Evolutionary conservation across 2,113 vertebrate genomes (phyloP).

Genomic region (Xyrauchen texanus): DNA sequence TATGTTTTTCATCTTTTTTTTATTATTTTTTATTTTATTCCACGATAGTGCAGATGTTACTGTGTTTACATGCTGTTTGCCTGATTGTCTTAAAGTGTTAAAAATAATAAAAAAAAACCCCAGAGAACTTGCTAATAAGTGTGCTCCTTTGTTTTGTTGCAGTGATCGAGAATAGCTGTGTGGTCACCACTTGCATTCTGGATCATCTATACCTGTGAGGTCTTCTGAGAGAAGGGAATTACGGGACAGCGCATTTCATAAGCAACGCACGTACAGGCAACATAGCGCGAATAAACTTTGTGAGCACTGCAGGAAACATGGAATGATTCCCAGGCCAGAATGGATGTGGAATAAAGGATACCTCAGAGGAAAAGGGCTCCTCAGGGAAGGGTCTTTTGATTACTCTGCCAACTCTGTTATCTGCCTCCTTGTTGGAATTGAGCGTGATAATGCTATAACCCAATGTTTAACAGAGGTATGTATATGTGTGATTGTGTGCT

Average conservation of each 20-base stretch:
- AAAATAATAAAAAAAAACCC: no score
- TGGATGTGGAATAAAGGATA: conserved; percentile 61
- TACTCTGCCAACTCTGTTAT: conserved; percentile 50
- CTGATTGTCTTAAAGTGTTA: no score
- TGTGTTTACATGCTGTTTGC: no score
- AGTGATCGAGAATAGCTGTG: conserved; percentile 26
- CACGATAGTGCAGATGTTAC: background rate
- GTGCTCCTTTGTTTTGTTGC: conserved; percentile 30
- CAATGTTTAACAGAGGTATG: conserved; percentile 61
- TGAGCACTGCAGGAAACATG: conserved; percentile 42
- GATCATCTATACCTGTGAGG: conserved; percentile 44
- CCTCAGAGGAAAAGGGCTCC: conserved; percentile 41
- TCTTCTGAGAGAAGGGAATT: conserved; percentile 34
- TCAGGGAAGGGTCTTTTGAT: conserved; percentile 56
- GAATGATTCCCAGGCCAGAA: conserved; percentile 54
- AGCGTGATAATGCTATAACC: conserved; percentile 61
- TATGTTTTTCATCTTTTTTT: background rate
- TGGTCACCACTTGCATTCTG: conserved; percentile 25
- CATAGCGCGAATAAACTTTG: conserved; percentile 14
- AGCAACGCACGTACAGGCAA: conserved; percentile 22
- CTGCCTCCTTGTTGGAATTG: conserved; percentile 54
- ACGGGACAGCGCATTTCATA: conserved; percentile 30
- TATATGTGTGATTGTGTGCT: conserved; percentile 37
- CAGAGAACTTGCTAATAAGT: background rate
- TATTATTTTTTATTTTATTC: background rate